Percentiles rank a stretch among this genome's conserved stretches.
Conservation (phyloP, 2,888 invertebrate genomes). For the Lomographa bimaculata region DNA sequence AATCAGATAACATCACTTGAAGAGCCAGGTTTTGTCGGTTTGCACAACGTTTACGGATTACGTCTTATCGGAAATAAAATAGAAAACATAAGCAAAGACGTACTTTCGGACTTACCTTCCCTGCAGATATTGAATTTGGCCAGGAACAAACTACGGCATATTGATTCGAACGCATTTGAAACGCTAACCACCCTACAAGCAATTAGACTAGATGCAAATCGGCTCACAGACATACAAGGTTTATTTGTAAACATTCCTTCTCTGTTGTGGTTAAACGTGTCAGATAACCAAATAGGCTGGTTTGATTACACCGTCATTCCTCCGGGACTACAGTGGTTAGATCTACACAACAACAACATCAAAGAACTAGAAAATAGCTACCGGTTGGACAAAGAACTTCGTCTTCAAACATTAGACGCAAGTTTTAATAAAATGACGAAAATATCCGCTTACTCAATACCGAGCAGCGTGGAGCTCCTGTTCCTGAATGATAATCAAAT, state of each 20-base stretch:
- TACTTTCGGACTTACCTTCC: constrained; percentile 90
- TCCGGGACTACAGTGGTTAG: constrained; percentile 92
- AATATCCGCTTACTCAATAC: constrained; percentile 90
- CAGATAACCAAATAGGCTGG: constrained; percentile 94
- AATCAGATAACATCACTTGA: constrained; percentile 93
- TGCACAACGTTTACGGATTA: constrained; percentile 93
- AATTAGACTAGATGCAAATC: constrained; percentile 93
- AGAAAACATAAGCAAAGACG: constrained; percentile 90
- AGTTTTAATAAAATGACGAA: constrained; percentile 94
- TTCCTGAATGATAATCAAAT: constrained; percentile 96
- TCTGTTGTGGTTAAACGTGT: constrained; percentile 94
- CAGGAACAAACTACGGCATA: constrained; percentile 90
- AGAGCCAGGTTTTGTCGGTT: constrained; percentile 91
- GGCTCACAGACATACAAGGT: constrained; percentile 91
- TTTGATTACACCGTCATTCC: constrained; percentile 95
- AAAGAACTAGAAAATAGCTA: constrained; percentile 90
- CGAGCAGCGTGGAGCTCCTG: constrained; percentile 92
- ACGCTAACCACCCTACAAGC: constrained; percentile 92
- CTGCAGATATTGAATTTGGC: constrained; percentile 95
- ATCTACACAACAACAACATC: constrained; percentile 94
- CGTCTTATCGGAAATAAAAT: constrained; percentile 95
- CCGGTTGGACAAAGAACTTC: constrained; percentile 87
- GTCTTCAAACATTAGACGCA: constrained; percentile 93
- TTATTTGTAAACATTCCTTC: constrained; percentile 93
- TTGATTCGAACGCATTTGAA: constrained; percentile 93